phyloP scores from a whole-genome alignment of 2,888 invertebrate genomes.

The Plemyria rubiginata region DNA sequence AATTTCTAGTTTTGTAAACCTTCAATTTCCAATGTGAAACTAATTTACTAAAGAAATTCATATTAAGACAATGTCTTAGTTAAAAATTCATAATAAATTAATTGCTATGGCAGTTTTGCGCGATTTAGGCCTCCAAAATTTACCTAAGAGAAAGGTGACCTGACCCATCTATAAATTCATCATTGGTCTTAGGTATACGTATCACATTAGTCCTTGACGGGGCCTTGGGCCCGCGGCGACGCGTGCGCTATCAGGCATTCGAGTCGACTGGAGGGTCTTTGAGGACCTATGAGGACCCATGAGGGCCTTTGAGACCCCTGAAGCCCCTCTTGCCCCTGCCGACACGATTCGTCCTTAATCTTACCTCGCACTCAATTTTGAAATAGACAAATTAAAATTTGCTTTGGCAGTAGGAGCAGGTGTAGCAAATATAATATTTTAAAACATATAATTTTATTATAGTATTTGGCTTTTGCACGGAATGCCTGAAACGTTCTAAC shows the following conservation, averaged over 20 bases:
- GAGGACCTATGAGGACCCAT: conserved; percentile 28
- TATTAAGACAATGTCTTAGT: no score
- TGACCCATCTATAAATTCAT: conserved; percentile 1
- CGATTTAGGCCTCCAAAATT: no score
- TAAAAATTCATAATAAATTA: no score
- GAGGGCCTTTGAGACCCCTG: conserved; percentile 40
- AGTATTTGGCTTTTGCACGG: not conserved
- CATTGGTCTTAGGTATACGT: conserved; percentile 43
- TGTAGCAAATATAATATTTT: no score
- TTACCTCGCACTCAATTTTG: conserved; percentile 49
- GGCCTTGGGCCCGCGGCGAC: conserved; percentile 39
- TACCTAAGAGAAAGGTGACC: not conserved
- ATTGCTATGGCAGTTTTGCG: no score
- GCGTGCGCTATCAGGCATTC: conserved; percentile 64
- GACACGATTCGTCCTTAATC: conserved; percentile 56
- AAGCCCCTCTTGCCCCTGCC: conserved; percentile 46
- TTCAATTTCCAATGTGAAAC: no score
- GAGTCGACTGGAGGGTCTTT: conserved; percentile 44
- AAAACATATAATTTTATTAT: no score
- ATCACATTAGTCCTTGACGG: conserved; percentile 49
- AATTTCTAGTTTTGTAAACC: no score
- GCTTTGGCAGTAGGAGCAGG: not conserved
- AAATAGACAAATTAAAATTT: conserved; percentile 11
- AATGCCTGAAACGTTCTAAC: conserved; percentile 1
- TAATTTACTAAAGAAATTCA: no score